Base-by-base conservation (phyloP, 2,113 vertebrate genomes). In the Vulpes ferrilata region DNA sequence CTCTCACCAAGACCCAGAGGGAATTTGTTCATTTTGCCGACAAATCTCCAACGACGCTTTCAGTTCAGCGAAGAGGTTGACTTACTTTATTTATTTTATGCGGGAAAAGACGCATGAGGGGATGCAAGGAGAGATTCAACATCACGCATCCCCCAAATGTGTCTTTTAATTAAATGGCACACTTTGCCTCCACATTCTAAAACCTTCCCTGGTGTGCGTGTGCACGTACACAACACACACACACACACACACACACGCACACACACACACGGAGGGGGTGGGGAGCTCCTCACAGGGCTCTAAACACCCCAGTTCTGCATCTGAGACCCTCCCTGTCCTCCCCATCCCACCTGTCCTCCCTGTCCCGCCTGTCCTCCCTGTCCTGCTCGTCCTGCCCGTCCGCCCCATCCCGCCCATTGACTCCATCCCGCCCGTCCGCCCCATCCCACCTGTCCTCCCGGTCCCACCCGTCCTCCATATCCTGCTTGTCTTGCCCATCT, bases 11-110 rank as follows among this genome's bases (percentile, higher is more conserved):
- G 43, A 93, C 25, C 73, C 86, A 83, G 67, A 79, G 57, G n/a
- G 32, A 96, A 92, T 92, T 25, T 65, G 3, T 62, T 96, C 43
- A 95, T 84, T 95, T 95, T 64, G 73, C 60, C 94, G 90, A 71
- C 25, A 71, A 90, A 13, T 74, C 19, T 67, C 73, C 87, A 80
- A 67, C 87, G 84, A 67, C 15, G 76, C 55, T 92, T 91, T 65
- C 51, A 93, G 23, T 35, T 94, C 55, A 90, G 81, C 76, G 94
- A 95, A 96, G 35, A 94, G 3, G 85, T 71, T 48, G 25, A n/a
- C 25, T 87, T 73, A 71, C 43, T 91, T 86, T 90, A 93, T 69
- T 93, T 53, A 35, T 35, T 35, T 35, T 35, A 35, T 35, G 35
- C 35, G 12, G 25, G n/a, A 35, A 48, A 74, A 69, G 48, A 89